Conservation (phyloP, 1,140 invertebrate genomes). For the Brachionus calyciflorus region DNA sequence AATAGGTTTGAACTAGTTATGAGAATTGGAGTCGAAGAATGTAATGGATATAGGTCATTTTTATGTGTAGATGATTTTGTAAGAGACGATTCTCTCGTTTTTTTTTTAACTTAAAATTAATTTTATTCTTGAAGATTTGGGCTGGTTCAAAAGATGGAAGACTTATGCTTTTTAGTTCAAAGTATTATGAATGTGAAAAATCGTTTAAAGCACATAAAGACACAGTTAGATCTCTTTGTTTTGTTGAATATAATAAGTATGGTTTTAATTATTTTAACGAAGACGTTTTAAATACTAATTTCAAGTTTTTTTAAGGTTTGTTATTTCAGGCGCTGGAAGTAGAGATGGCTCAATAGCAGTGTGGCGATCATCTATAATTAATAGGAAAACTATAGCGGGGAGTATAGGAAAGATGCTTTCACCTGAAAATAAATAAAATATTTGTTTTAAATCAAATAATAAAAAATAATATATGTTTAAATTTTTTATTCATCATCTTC, state of each 20-base stretch:
- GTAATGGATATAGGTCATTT: constrained; percentile 21
- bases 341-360: constrained; percentile 21
- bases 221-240: constrained; percentile 9
- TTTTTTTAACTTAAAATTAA: not conserved
- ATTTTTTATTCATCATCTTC: constrained; percentile 23
- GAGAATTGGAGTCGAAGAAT: constrained; percentile 10
- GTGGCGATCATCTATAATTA: constrained; percentile 15
- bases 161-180: not conserved
- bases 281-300: not conserved
- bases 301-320: not conserved
- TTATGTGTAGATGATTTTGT: constrained; percentile 6
- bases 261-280: not conserved
- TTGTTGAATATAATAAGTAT: constrained; percentile 5
- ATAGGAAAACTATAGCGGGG: not conserved
- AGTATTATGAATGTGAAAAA: constrained; percentile 21
- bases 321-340: constrained; percentile 33
- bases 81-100: not conserved
- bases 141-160: constrained; percentile 21
- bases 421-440: not conserved
- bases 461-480: constrained; percentile 7
- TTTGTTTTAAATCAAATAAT: not conserved
- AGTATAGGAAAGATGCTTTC: constrained; percentile 14
- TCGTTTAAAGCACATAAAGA: constrained; percentile 40
- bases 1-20: constrained; percentile 16
- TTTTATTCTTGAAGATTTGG: not conserved